Evolutionary conservation across 2,797 vertebrate species (phyloP), one percentile per base, ranked within the genome.

Genomic region (Rachycentron canadum): DNA sequence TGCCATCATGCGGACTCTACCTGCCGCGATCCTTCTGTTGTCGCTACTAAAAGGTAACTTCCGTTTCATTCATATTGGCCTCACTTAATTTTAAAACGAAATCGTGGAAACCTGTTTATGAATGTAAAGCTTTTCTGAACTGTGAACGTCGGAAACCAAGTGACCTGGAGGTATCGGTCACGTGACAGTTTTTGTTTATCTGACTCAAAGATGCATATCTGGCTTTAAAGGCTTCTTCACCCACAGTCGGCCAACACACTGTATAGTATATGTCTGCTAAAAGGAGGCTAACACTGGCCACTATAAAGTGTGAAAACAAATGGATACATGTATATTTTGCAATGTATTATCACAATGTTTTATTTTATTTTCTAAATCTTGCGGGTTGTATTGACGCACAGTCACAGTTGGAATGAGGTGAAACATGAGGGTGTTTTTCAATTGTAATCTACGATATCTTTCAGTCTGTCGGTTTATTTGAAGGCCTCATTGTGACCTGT

Each of bases 31-130:
- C 30, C 14, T 94, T 11, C 65, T 94, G 61, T 50, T 85, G 41
- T 65, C 86, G 9, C 76, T 95, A 2, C 60, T 88, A 0, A 63
- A 90, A 90, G 94, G 95, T 95, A 82, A 75, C 38, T 47, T 38
- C 2, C 34, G 34, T 40, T 40, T 43, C 4, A 8, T 40, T 40
- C 13, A 60, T 26, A 1, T 28, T 36, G 0, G 4, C 19, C 4
- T 40, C 16, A 0, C 26, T 9, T 3, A 4, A 21, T 26, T 59
- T 56, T 28, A n/a, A 38, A 40, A 19, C 0, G 5, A 6, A 5
- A 23, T 5, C 10, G 7, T 16, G 0, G 56, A 0, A 52, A 41
- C 16, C 0, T 43, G 19, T 41, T 72, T 16, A 2, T 28, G 3
- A 43, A 2, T 25, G 12, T n/a, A n/a, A n/a, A n/a, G n/a, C n/a